These are phyloP conservation scores for Chloroclysta siterata DNA, from an alignment of 2,888 invertebrate species.

Conservation along the genomic window DNA sequence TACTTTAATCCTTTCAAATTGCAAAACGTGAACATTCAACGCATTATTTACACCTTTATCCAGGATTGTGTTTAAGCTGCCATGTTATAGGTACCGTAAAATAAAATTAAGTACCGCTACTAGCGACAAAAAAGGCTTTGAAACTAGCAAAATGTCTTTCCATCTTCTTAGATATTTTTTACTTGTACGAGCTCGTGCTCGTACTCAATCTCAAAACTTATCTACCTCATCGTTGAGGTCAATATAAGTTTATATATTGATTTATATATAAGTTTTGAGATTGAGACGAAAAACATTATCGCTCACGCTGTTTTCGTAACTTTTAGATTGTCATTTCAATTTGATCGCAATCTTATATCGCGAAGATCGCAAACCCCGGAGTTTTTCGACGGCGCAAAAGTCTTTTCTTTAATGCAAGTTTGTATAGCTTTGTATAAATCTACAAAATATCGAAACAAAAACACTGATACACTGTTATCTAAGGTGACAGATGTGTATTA, in stretches of 20 bases:
- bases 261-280: conserved; percentile 17
- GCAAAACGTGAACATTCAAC: conserved; percentile 17
- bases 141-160: neutral
- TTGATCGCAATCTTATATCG: conserved; percentile 44
- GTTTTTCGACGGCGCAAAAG: conserved; percentile 10
- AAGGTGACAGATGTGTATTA: neutral
- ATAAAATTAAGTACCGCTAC: neutral
- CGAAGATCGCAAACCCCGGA: conserved; percentile 32
- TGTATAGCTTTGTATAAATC: neutral
- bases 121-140: neutral
- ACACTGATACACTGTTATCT: neutral
- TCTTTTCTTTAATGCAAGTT: neutral
- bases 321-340: conserved; percentile 39
- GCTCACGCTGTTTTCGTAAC: conserved; percentile 22
- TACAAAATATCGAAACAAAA: neutral
- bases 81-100: neutral
- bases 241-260: neutral
- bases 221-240: too few species aligned
- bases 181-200: too few species aligned
- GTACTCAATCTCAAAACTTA: too few species aligned
- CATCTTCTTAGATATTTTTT: neutral
- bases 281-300: conserved; percentile 16
- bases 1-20: conserved; percentile 19
- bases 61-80: conserved; percentile 20
- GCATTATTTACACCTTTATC: conserved; percentile 17